Evolutionary conservation across 2,113 vertebrate species (phyloP).

Genomic region (Pelecanoides urinatrix): DNA sequence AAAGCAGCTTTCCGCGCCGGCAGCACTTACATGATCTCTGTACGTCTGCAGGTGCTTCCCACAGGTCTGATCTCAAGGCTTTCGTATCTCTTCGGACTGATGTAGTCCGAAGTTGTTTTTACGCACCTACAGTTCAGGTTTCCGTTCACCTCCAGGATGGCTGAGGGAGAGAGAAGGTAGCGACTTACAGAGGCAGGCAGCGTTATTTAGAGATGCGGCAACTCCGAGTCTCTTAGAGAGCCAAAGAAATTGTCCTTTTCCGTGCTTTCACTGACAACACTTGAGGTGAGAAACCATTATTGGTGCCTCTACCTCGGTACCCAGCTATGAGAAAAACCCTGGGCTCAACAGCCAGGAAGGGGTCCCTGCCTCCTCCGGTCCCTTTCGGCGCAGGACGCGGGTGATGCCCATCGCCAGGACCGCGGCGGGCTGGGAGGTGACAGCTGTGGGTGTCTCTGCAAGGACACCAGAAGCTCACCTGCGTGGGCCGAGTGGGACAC

Average conservation of each 20-base stretch:
- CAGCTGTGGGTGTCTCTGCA: not conserved
- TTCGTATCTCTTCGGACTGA: not conserved
- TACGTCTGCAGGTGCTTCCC: slow-evolving; percentile 59
- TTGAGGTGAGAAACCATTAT: rapidly evolving
- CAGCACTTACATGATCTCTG: slow-evolving; percentile 69
- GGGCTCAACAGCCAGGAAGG: not conserved
- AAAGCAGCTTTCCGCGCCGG: not conserved
- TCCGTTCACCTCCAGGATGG: slow-evolving; percentile 64
- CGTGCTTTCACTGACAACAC: rapidly evolving
- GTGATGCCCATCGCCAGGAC: not conserved
- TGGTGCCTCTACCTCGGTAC: rapidly evolving
- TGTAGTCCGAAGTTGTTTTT: not conserved
- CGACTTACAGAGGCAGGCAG: not conserved
- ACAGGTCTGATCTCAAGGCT: not conserved
- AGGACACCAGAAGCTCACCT: slow-evolving; percentile 1
- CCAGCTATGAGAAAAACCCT: not conserved
- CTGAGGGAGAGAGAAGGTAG: slow-evolving; percentile 23
- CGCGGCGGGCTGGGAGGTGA: not conserved
- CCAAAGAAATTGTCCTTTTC: not conserved
- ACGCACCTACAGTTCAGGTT: slow-evolving; percentile 63
- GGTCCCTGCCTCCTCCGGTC: rapidly evolving
- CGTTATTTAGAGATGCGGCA: rapidly evolving
- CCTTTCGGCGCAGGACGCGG: rapidly evolving
- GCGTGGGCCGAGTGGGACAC: not conserved
- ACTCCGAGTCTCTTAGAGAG: rapidly evolving